phyloP scores from a whole-genome alignment of 2,888 invertebrate genomes.

The Halocaridina rubra region DNA sequence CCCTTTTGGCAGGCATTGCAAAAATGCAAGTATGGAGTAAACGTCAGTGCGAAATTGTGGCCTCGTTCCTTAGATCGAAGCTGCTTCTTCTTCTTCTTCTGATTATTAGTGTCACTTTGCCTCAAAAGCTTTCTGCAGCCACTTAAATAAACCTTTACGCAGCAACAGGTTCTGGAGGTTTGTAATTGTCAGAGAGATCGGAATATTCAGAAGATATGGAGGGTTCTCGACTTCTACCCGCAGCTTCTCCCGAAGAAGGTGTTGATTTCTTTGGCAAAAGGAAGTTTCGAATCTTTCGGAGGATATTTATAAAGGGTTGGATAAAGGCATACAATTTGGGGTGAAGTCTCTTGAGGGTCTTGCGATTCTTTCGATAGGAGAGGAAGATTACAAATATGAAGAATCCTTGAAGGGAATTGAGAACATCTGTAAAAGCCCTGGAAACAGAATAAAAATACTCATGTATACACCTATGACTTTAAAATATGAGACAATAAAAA shows the following conservation, averaged over 20 bases:
- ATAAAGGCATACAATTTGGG: not conserved
- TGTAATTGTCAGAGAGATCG: not conserved
- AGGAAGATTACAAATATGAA: constrained; percentile 34
- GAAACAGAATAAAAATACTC: not conserved
- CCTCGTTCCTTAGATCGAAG: too few relatives aligned
- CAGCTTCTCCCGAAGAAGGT: not conserved
- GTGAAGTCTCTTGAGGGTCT: not conserved
- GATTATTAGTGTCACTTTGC: too few relatives aligned
- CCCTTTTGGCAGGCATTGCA: too few relatives aligned
- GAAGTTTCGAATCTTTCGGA: not conserved
- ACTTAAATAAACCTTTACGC: too few relatives aligned
- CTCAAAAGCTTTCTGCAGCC: too few relatives aligned
- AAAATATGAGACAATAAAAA: too few relatives aligned
- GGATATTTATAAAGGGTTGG: not conserved
- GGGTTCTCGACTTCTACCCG: not conserved
- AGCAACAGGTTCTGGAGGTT: not conserved
- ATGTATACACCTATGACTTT: not conserved
- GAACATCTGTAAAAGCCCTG: constrained; percentile 31
- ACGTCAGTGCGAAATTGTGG: too few relatives aligned
- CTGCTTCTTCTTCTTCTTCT: too few relatives aligned
- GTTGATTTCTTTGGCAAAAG: not conserved
- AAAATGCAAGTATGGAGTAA: too few relatives aligned
- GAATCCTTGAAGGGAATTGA: constrained; percentile 43
- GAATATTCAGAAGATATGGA: not conserved
- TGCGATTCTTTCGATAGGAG: constrained; percentile 5